Evolutionary conservation across 2,797 vertebrate genomes (phyloP), one percentile per base, ranked within the genome.

Genomic region (Hoplostethus mediterraneus): DNA sequence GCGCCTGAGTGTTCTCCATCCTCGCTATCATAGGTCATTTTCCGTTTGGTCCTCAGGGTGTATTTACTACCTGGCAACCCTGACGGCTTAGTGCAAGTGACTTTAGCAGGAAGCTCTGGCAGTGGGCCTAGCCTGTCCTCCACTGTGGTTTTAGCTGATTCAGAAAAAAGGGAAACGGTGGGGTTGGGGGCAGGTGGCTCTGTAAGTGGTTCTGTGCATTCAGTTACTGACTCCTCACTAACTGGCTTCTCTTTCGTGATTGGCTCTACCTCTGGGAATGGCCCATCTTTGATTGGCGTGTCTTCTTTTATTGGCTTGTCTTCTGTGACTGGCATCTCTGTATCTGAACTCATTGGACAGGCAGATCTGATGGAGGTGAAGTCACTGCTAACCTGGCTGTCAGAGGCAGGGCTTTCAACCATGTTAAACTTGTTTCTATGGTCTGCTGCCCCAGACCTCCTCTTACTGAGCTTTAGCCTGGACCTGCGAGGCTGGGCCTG

Each of bases 61-160:
- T 99, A 99, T 82, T 99, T 99, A 91, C 96, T 99, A 71, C 96
- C 96, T 71, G 95, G 96, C 11, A 97, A 89, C 74, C 94, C 95
- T 80, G 96, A 96, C 0, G 93, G 84, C 63, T 95, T 95, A 44
- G 95, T 95, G 30, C 93, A 89, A 77, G 93, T 93, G 80, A 94
- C 64, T 66, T 89, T 86, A 13, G 76, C 71, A 5, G 90, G 91
- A 79, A 92, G 67, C 66, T 93, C 93, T 28, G 91, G 92, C 83
- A 88, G 81, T 17, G 77, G 72, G 60, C 44, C 66, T 21, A 88
- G 64, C 38, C 30, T 69, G 12, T 90, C 79, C 10, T 89, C 86
- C 30, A 70, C 14, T 0, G 72, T 63, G 21, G 76, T 66, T 64
- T 83, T 74, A 59, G 48, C 28, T 33, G 83, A 75, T 62, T 82